Evolutionary conservation across 2,797 vertebrate genomes (phyloP), one percentile per base, ranked within the genome.

Genomic region (Muscicapa comitata): DNA sequence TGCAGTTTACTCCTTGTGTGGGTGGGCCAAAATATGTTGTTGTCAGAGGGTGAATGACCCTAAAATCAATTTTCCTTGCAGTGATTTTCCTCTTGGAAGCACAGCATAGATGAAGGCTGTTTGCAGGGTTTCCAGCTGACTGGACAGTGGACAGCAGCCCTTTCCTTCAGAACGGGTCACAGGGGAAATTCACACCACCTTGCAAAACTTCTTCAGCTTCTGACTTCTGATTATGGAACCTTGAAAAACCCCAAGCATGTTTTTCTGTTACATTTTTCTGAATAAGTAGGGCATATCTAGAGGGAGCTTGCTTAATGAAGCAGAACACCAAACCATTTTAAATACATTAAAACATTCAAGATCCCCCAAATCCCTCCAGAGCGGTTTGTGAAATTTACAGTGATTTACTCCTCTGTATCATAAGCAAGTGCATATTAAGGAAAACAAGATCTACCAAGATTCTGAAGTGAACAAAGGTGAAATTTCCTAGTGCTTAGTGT

Each of bases 31-130:
- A 94, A 70, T 63, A 43, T 81, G 90, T 38, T 87, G 71, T 86
- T 94, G 75, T 91, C 83, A 82, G 94, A 88, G 98, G 95, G 97
- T 98, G 97, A 98, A 89, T 95, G 98, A 92, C 89, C 96, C 96
- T 97, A 98, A 98, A 98, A 99, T 98, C 98, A 98, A 96, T 98
- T 98, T 97, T 98, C 92, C 72, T 98, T 96, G 96, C 95, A 94
- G 96, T 96, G 95, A 97, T 97, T 98, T 97, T 98, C 97, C 94
- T 94, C 97, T 97, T 96, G 98, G 97, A 98, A 98, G 98, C 97
- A 97, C 96, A 76, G 84, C 94, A 93, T 95, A 97, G 98, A 98
- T 98, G 97, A 97, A 97, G 98, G 96, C 95, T 97, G 94, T 98
- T 97, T 98, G 98, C 98, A 97, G 97, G 43, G 45, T 97, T 98